phyloP scores from a whole-genome alignment of 1,140 invertebrate species.

The Drosophila repletoides region DNA sequence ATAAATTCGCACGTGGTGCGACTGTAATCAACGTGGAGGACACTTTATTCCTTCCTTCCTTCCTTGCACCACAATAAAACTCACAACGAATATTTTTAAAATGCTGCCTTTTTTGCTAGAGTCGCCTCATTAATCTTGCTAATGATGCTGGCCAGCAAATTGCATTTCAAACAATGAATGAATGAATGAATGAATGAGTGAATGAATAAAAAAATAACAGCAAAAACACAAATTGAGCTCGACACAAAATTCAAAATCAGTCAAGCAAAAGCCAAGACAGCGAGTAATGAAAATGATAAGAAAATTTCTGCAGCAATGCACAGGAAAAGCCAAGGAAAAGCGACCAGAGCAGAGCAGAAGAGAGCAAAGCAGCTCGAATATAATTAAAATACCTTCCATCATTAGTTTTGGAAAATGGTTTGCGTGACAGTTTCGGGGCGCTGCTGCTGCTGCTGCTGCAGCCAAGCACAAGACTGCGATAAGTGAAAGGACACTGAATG shows the following conservation, averaged over 20 bases:
- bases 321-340: conserved; percentile 33
- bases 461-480: conserved; percentile 74
- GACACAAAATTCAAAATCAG: conserved; percentile 55
- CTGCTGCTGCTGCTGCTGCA: conserved; percentile 49
- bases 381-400: conserved; percentile 82
- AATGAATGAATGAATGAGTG: too few species aligned
- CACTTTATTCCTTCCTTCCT: conserved; percentile 52
- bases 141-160: conserved; percentile 76
- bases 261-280: conserved; percentile 77
- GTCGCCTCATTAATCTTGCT: conserved; percentile 71
- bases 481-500: conserved; percentile 56
- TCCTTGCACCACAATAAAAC: not conserved
- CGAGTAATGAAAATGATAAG: conserved; percentile 79
- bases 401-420: conserved; percentile 70
- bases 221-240: conserved; percentile 36
- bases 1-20: conserved; percentile 80
- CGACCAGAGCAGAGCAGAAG: too few species aligned
- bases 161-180: conserved; percentile 53
- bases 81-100: conserved; percentile 22
- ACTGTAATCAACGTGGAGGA: conserved; percentile 75
- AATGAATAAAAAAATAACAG: conserved; percentile 23
- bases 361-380: conserved; percentile 38
- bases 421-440: conserved; percentile 69
- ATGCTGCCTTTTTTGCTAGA: conserved; percentile 22
- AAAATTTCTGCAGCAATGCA: conserved; percentile 80